Base-by-base conservation (phyloP, 2,888 invertebrate species). In the Tachina grossa region DNA sequence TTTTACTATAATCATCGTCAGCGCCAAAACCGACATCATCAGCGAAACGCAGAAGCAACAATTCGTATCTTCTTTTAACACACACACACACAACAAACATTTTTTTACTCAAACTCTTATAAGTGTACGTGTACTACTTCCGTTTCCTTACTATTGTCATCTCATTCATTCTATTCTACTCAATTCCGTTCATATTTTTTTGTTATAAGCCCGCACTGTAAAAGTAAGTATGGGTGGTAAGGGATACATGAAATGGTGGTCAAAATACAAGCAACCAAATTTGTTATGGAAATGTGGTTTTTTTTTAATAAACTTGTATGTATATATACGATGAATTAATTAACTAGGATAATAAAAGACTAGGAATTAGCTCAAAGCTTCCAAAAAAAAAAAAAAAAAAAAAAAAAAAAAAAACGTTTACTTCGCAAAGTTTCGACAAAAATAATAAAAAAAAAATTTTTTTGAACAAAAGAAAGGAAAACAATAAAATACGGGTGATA, bases 21-120 rank as follows among this genome's bases (percentile, higher is more conserved):
- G 51, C 39, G 22, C 19, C 57, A 84, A 55, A 63, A 72, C 55
- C 19, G 80, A 31, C 66, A 77, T 14, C 61, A 78, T 39, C 13
- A 66, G n/a, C 74, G 55, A 49, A 65, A 65, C 71, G 49, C 22
- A 49, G 55, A 9, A 68, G 57, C 55, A 66, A 75, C 74, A 74
- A 74, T 63, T 51, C 39, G 16, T 31, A 55, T 66, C 66, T 47
- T 55, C 45, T 13, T 45, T 66, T 19, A n/a, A 39, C 45, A 47
- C 65, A 47, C n/a, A 16, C 31, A 65, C 2, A 22, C 9, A 49
- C 6, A 22, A 68, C 1, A 22, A 22, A 22, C 22, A 22, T 2
- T 2, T 51, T 55, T 43, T 14, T 47, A 57, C 10, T 9, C 16
- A 14, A 16, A 19, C 19, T 19, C 31, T 16, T 9, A 22, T 1